Evolutionary conservation across 2,888 invertebrate species (phyloP).

Genomic region (Spicauda simplicius): DNA sequence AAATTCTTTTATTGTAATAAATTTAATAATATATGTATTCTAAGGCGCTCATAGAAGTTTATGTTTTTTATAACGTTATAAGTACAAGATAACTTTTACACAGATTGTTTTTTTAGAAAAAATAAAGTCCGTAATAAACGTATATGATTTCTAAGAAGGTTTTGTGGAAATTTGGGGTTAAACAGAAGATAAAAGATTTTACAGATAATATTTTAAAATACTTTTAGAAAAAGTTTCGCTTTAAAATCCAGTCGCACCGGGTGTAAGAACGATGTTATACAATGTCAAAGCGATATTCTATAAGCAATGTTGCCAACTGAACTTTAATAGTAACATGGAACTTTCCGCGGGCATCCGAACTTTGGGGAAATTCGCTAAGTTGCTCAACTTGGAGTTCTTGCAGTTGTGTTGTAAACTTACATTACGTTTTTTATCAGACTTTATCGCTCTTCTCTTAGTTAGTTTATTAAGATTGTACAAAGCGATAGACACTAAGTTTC

Average conservation of each 20-base stretch:
- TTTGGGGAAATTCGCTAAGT: slow-evolving; percentile 17
- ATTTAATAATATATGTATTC: too few species aligned
- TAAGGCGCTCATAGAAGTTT: too few species aligned
- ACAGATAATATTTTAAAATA: neutral
- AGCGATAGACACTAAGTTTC: too few species aligned
- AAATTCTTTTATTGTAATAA: too few species aligned
- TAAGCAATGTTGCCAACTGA: slow-evolving; percentile 21
- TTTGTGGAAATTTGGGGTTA: too few species aligned
- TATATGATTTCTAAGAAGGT: too few species aligned
- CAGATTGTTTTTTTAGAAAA: too few species aligned
- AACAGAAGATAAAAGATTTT: too few species aligned
- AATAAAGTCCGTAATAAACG: too few species aligned
- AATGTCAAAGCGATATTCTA: slow-evolving; percentile 13
- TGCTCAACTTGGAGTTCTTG: slow-evolving; percentile 3
- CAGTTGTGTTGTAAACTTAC: slow-evolving; percentile 14
- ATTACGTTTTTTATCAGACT: neutral
- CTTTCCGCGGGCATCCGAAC: slow-evolving; percentile 2
- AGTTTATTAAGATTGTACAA: too few species aligned
- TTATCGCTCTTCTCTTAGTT: neutral
- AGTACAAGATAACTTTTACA: too few species aligned
- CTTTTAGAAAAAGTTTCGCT: neutral
- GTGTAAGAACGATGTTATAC: slow-evolving; percentile 1
- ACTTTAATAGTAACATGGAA: slow-evolving; percentile 24
- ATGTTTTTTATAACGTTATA: too few species aligned
- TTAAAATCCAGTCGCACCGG: neutral